These are phyloP conservation scores for Theocolax elegans DNA, from an alignment of 1,140 invertebrate species.

Conservation along the genomic window DNA sequence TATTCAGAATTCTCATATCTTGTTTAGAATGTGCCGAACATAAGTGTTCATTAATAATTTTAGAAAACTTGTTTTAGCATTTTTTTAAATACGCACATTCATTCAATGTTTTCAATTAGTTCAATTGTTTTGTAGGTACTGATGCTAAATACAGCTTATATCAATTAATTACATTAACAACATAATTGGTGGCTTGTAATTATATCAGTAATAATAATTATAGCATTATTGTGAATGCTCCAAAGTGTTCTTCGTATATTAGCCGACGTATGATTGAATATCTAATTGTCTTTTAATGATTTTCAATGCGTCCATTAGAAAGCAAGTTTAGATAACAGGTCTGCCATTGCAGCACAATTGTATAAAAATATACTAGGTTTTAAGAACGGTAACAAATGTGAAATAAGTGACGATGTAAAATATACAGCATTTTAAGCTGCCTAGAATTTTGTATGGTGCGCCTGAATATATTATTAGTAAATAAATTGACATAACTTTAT, in stretches of 20 bases:
- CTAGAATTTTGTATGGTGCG: constrained; percentile 11
- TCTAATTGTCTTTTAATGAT: not conserved
- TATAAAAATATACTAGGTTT: constrained; percentile 9
- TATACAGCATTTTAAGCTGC: constrained; percentile 13
- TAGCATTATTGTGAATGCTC: not conserved
- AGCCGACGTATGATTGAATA: not conserved
- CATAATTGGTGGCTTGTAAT: not conserved
- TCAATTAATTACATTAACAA: constrained; percentile 5
- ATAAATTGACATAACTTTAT: constrained; percentile 10
- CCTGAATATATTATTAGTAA: constrained; percentile 4
- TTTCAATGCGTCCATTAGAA: not conserved
- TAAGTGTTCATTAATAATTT: constrained; percentile 4
- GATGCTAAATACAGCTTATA: constrained; percentile 10
- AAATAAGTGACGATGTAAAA: constrained; percentile 14
- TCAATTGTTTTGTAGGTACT: not conserved
- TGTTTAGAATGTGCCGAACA: no score
- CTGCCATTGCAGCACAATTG: not conserved
- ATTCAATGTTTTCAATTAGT: constrained; percentile 1
- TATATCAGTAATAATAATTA: constrained; percentile 5
- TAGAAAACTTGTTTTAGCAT: not conserved
- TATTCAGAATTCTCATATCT: no score
- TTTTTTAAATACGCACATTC: constrained; percentile 5
- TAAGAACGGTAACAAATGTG: not conserved
- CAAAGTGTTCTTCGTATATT: constrained; percentile 9
- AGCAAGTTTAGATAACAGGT: constrained; percentile 2